These are phyloP conservation scores for Bactericera cockerelli DNA, from an alignment of 1,140 invertebrate species.

Conservation along the genomic window DNA sequence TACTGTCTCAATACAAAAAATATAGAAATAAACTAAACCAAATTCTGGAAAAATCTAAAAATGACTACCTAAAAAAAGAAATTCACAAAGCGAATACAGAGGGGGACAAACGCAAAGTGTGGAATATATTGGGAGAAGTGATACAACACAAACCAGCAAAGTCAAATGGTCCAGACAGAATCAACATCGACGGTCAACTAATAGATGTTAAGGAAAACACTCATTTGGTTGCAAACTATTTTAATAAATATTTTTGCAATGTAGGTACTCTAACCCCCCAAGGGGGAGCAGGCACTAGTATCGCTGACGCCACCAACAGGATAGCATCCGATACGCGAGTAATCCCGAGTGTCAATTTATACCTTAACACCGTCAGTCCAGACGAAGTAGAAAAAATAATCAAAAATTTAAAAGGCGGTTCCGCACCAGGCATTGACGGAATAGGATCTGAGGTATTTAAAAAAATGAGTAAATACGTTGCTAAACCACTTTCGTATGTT, in stretches of 20 bases:
- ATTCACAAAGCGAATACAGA: constrained; percentile 1
- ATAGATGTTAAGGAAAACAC: not conserved
- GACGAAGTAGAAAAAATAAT: constrained; percentile 1
- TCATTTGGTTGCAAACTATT: not conserved
- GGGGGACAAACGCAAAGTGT: not conserved
- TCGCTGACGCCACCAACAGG: not conserved
- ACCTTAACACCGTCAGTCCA: not conserved
- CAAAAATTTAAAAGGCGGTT: not conserved
- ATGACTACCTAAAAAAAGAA: not conserved
- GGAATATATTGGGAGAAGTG: not conserved
- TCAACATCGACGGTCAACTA: not conserved
- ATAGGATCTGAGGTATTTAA: not conserved
- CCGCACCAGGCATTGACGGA: not conserved
- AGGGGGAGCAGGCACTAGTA: not conserved
- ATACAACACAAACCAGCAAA: not conserved
- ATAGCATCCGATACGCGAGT: no score
- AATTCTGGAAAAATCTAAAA: not conserved
- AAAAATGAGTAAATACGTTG: not conserved
- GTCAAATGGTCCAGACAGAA: not conserved
- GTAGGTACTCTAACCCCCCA: not conserved
- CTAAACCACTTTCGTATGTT: not conserved
- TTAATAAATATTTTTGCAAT: not conserved
- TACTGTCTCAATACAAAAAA: not conserved
- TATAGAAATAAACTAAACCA: not conserved
- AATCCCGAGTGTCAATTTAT: no score